Conservation (phyloP, 2,797 vertebrate genomes). For the Macroramphosus scolopax region DNA sequence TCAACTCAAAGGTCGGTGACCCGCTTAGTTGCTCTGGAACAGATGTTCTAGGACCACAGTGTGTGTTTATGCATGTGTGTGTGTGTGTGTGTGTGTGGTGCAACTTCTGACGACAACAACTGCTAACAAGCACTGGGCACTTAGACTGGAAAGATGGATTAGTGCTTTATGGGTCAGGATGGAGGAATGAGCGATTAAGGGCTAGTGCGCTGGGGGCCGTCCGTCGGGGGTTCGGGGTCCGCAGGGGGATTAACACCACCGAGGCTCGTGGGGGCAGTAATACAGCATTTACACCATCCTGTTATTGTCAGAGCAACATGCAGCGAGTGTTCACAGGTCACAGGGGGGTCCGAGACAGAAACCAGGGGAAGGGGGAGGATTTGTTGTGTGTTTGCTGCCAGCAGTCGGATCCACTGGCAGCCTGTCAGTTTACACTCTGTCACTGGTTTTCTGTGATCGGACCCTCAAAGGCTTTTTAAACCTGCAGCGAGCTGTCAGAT, state of each 20-base stretch:
- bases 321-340: conserved; percentile 19
- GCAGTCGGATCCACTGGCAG: no score
- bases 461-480: background rate
- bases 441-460: conserved; percentile 9
- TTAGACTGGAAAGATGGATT: conserved; percentile 47
- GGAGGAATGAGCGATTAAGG: conserved; percentile 32
- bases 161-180: conserved; percentile 38
- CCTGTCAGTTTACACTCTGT: conserved; percentile 10
- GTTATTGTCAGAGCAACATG: conserved; percentile 1
- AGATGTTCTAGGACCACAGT: conserved; percentile 73
- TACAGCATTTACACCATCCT: no score
- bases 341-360: conserved; percentile 9
- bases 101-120: conserved; percentile 21
- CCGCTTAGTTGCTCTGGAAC: conserved; percentile 59
- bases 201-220: conserved; percentile 14
- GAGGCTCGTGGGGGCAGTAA: conserved; percentile 4
- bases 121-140: conserved; percentile 32
- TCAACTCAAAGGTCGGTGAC: conserved; percentile 57
- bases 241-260: conserved; percentile 29
- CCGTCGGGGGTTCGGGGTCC: conserved; percentile 16
- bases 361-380: conserved; percentile 1
- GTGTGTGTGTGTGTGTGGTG: conserved; percentile 9
- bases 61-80: no score
- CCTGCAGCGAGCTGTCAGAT: background rate
- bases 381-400: no score